These are phyloP conservation scores for Balanococcus diminutus DNA, from an alignment of 2,888 invertebrate species.

Conservation along the genomic window DNA sequence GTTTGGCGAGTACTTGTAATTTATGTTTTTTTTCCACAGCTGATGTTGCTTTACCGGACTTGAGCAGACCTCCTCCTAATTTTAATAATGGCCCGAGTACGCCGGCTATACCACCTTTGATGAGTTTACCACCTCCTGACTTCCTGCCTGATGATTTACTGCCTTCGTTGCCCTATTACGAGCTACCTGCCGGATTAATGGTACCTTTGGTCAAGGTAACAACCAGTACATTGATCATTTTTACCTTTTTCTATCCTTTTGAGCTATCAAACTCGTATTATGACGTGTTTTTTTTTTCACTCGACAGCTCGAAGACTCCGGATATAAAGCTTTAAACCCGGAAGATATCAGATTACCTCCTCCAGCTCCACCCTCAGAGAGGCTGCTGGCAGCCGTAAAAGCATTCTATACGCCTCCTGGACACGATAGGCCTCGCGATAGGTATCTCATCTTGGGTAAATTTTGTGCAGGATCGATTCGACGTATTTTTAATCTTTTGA, in stretches of 20 bases:
- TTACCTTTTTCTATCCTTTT: too few relatives aligned
- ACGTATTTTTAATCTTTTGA: conserved; percentile 13
- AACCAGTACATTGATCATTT: neutral
- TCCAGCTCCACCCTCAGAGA: conserved; percentile 92
- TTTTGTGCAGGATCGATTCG: neutral
- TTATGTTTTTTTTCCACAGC: conserved; percentile 56
- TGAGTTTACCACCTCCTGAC: conserved; percentile 61
- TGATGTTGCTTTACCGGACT: conserved; percentile 70
- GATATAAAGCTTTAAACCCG: conserved; percentile 89
- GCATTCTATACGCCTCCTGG: conserved; percentile 95
- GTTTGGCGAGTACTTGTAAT: neutral
- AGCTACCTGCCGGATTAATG: conserved; percentile 96
- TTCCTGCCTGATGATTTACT: conserved; percentile 73
- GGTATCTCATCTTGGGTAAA: conserved; percentile 64
- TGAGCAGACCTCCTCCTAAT: conserved; percentile 86
- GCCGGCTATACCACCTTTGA: conserved; percentile 61
- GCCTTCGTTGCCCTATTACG: conserved; percentile 93
- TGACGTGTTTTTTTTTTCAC: neutral
- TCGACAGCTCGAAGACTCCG: conserved; percentile 79
- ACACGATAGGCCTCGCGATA: conserved; percentile 93
- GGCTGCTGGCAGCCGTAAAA: conserved; percentile 90
- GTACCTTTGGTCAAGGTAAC: conserved; percentile 90
- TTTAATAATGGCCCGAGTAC: conserved; percentile 64
- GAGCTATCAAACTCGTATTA: neutral
- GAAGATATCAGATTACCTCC: conserved; percentile 89